Conservation (phyloP, 92 coral and sea anemone genomes). For the Paramuricea clavata region DNA sequence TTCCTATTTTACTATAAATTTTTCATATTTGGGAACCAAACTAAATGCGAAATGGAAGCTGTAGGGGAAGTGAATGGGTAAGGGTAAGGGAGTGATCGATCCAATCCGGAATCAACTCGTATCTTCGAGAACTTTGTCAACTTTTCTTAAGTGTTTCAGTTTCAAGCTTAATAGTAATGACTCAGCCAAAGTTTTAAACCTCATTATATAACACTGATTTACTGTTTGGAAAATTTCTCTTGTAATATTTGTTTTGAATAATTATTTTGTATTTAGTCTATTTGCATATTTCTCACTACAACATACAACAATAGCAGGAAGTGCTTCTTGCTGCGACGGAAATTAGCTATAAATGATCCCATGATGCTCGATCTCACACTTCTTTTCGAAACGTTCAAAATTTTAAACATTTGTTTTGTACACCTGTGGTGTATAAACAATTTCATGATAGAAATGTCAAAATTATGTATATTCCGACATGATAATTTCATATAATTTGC, state of each 20-base stretch:
- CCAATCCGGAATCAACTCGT: not conserved
- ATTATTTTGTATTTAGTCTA: not conserved
- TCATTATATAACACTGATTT: not conserved
- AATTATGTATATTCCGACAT: not conserved
- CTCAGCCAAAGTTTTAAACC: too few relatives aligned
- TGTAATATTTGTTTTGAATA: not conserved
- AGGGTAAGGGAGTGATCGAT: too few relatives aligned
- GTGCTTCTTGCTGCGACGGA: not conserved
- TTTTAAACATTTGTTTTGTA: too few relatives aligned
- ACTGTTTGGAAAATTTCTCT: not conserved
- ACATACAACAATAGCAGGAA: not conserved
- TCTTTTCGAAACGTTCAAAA: not conserved
- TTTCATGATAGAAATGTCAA: not conserved
- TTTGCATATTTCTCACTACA: not conserved
- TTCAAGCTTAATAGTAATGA: too few relatives aligned
- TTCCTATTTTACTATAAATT: too few relatives aligned
- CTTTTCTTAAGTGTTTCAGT: too few relatives aligned
- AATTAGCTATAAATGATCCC: not conserved
- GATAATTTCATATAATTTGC: not conserved
- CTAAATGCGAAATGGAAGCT: too few relatives aligned
- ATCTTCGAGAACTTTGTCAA: not conserved
- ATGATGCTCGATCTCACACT: too few relatives aligned
- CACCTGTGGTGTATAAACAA: too few relatives aligned
- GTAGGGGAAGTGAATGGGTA: too few relatives aligned
- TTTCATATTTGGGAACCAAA: too few relatives aligned